Evolutionary conservation across 2,888 invertebrate species (phyloP).

Genomic region (Parascotia fuliginaria): DNA sequence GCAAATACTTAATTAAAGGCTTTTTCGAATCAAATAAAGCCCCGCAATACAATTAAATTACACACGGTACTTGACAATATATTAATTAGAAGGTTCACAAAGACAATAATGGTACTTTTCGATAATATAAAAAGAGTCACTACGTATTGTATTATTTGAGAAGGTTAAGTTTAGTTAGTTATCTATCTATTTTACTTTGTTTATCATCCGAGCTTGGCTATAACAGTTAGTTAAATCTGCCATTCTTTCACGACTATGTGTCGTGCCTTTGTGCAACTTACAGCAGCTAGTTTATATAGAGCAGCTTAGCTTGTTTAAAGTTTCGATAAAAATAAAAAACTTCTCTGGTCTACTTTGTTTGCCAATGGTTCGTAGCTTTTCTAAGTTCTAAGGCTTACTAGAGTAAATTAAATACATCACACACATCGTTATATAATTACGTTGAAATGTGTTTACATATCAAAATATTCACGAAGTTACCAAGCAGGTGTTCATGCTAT

Average conservation of each 20-base stretch:
- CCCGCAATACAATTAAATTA: constrained; percentile 26
- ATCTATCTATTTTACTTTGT: constrained; percentile 35
- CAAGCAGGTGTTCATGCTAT: constrained; percentile 23
- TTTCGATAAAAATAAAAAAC: constrained; percentile 35
- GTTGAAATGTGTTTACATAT: too few relatives aligned
- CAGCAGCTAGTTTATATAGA: constrained; percentile 23
- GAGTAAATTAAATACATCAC: not conserved
- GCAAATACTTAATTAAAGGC: constrained; percentile 29
- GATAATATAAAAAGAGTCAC: constrained; percentile 18
- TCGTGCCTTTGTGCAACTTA: constrained; percentile 29
- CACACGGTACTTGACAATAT: constrained; percentile 14
- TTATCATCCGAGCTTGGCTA: constrained; percentile 32
- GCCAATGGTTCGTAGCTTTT: constrained; percentile 3
- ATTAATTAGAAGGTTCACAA: constrained; percentile 20
- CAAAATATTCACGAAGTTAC: constrained; percentile 14
- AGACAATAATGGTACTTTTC: constrained; percentile 14
- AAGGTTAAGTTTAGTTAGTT: constrained; percentile 21
- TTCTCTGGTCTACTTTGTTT: constrained; percentile 5
- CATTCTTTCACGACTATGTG: constrained; percentile 26
- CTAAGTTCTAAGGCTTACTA: constrained; percentile 13
- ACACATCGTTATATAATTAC: too few relatives aligned
- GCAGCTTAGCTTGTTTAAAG: constrained; percentile 33
- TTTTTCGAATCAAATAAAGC: constrained; percentile 29
- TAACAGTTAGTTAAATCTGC: constrained; percentile 39
- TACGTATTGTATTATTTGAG: constrained; percentile 17